Conservation (phyloP, 2,888 invertebrate genomes). For the Lepidocyrtinus sp. region DNA sequence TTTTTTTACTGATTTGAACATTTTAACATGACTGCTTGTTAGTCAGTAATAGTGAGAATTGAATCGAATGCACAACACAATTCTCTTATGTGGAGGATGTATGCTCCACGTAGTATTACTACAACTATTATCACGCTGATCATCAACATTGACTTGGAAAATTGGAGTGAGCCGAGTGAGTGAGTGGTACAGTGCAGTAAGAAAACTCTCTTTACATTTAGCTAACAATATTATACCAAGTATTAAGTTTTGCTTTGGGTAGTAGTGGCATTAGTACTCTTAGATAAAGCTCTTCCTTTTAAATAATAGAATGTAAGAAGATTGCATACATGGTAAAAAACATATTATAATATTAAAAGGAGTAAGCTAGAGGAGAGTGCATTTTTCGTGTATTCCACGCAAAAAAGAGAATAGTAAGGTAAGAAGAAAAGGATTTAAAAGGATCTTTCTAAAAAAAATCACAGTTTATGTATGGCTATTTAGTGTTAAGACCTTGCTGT, state of each 20-base stretch:
- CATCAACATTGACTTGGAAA: conserved; percentile 9
- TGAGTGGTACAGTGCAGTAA: conserved; percentile 7
- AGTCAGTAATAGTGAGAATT: conserved; percentile 1
- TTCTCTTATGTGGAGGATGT: background rate
- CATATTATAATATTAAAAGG: conserved; percentile 7
- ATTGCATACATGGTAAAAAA: background rate
- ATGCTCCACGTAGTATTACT: conserved; percentile 13
- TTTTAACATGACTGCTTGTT: background rate
- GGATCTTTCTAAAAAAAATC: background rate
- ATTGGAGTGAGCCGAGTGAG: background rate
- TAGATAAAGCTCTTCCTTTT: too few relatives aligned
- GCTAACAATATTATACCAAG: background rate
- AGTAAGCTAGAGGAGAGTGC: conserved; percentile 2
- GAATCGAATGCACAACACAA: background rate
- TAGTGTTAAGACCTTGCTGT: background rate
- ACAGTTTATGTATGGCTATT: background rate
- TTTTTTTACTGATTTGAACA: conserved; percentile 13
- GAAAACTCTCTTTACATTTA: conserved; percentile 5
- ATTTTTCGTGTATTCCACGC: background rate
- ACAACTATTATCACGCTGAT: conserved; percentile 3
- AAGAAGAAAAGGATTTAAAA: background rate
- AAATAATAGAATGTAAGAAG: background rate
- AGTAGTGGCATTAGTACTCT: too few relatives aligned
- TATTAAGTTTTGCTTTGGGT: background rate
- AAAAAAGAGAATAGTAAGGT: background rate